Evolutionary conservation across 2,113 vertebrate species (phyloP), one percentile per base, ranked within the genome.

Genomic region (Morone chrysops): DNA sequence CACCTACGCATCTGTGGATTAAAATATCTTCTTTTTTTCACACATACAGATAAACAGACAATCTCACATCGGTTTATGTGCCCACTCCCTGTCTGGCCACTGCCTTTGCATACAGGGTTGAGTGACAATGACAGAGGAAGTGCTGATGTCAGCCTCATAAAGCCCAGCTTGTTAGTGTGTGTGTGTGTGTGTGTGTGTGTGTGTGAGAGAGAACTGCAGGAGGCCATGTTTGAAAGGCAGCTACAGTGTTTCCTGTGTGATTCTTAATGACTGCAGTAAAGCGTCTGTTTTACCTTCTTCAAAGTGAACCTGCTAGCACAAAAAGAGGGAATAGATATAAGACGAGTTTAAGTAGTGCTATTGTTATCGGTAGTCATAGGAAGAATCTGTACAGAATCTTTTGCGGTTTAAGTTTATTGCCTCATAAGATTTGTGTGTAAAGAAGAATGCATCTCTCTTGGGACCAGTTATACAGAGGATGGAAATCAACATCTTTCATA

Each of bases 111-210:
- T 53, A 61, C 57, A 68, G 47, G 51, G 45, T 41, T 74, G 70
- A 83, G 16, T 81, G 88, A 62, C 85, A 86, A 75, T 74, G 73
- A 81, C 67, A 77, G 70, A 80, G 76, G 80, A 85, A 88, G 22
- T 79, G 84, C 88, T 87, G 86, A 50, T n/a, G 18, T 78, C 45
- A 66, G 63, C 20, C 54, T 22, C 61, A 53, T 67, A 22, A 48
- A 78, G 60, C 56, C 11, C 61, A 38, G 43, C 68, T 18, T 50
- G 6, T 56, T 17, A 22, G 70, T n/a, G 60, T 57, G 10, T 63
- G 57, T 63, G 59, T 66, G n/a, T 78, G 50, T 45, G 66, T 69
- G 75, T 62, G 41, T 17, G 36, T 54, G 36, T 22, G 63, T 43
- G 76, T 8, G 54, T 22, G 72, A 6, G 62, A 66, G 67, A 51